A percentile compares a stretch with the other conserved stretches of the same genome.
Evolutionary conservation across 1,140 invertebrate species (phyloP).

Genomic region (Eufriesea mexicana): DNA sequence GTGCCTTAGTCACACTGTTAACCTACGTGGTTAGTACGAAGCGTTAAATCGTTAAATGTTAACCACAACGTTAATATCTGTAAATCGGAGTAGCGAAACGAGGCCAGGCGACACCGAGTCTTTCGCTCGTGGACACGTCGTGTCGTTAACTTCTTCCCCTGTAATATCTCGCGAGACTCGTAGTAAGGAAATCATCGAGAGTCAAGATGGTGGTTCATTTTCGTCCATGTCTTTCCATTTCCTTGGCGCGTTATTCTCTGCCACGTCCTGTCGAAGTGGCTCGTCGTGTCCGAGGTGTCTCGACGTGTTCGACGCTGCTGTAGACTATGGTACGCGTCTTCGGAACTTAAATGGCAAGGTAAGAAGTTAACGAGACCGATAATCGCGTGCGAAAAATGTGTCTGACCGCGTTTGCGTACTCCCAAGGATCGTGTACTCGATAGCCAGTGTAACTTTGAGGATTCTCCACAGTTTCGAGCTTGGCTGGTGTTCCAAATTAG

Average conservation of each 20-base stretch:
- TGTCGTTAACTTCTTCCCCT: too few species aligned
- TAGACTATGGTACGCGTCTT: too few species aligned
- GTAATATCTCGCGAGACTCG: too few species aligned
- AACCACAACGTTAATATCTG: conserved; percentile 31
- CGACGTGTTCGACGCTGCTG: too few species aligned
- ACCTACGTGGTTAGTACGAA: conserved; percentile 51
- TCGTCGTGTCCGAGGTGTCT: too few species aligned
- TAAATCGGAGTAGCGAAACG: conserved; percentile 38
- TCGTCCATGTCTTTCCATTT: too few species aligned
- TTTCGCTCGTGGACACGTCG: conserved; percentile 14
- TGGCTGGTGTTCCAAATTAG: background rate
- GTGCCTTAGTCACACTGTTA: conserved; percentile 59
- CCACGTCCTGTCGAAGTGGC: too few species aligned
- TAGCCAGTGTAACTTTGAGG: conserved; percentile 11
- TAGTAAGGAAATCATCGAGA: too few species aligned
- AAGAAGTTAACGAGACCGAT: conserved; percentile 34
- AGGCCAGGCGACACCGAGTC: conserved; percentile 33
- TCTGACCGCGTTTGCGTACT: conserved; percentile 3
- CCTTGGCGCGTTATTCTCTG: too few species aligned
- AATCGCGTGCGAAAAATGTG: background rate
- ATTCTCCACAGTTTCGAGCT: background rate
- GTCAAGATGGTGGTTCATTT: too few species aligned
- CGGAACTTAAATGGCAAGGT: too few species aligned
- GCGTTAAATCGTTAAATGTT: conserved; percentile 51
- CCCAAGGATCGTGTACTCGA: background rate